Conservation (phyloP, 2,113 vertebrate genomes). For the Anolis carolinensis region DNA sequence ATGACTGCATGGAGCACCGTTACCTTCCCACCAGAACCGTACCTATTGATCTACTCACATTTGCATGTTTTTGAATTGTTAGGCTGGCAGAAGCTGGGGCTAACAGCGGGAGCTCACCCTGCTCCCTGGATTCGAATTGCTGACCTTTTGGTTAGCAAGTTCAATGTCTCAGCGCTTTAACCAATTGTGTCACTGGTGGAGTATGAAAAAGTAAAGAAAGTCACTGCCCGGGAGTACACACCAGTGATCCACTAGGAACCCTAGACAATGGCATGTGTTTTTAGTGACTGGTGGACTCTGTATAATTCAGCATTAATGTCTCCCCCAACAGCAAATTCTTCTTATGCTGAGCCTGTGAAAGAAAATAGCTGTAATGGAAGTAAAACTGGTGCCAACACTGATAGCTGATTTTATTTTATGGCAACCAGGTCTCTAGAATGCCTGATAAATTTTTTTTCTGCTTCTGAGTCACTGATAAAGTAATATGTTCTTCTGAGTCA, state of each 20-base stretch:
- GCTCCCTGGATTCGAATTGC: too few species aligned
- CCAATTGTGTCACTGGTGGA: too few species aligned
- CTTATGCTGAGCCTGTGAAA: constrained; percentile 44
- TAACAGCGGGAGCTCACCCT: too few species aligned
- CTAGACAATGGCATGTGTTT: neutral
- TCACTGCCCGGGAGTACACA: too few species aligned
- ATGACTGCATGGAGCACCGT: too few species aligned
- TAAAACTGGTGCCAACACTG: constrained; percentile 49
- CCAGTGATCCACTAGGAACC: neutral
- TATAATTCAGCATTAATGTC: neutral
- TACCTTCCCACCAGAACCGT: too few species aligned
- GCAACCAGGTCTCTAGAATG: constrained; percentile 66
- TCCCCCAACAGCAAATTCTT: neutral
- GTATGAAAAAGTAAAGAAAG: neutral
- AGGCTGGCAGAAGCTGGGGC: too few species aligned
- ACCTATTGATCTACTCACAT: too few species aligned
- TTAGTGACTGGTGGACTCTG: neutral
- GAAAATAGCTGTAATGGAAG: constrained; percentile 21
- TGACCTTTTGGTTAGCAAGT: too few species aligned
- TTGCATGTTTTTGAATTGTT: too few species aligned
- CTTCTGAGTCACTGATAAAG: constrained; percentile 75
- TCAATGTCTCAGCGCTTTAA: too few species aligned
- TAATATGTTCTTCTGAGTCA: constrained; percentile 74
- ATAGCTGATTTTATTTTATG: constrained; percentile 74
- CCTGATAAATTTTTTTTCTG: constrained; percentile 76